Percentiles rank a stretch among this genome's conserved stretches.
Evolutionary conservation across 2,888 invertebrate species (phyloP).

Genomic region (Dione vanillae): DNA sequence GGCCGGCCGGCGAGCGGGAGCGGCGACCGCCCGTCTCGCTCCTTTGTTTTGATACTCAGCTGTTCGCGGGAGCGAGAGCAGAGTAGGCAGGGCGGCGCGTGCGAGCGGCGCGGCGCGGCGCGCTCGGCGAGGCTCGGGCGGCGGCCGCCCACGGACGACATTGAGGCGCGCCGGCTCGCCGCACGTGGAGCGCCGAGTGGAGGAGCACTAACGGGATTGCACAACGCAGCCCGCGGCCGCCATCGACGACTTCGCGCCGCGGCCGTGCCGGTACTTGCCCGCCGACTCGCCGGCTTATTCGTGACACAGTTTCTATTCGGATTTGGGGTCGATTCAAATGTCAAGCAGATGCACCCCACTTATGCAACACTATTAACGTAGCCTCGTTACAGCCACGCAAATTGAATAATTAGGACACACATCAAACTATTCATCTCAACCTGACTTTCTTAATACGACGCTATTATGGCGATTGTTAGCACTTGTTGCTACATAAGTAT

Average conservation of each 20-base stretch:
- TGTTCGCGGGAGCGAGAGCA: constrained; percentile 72
- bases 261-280: constrained; percentile 60
- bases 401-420: constrained; percentile 54
- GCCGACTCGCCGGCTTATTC: constrained; percentile 67
- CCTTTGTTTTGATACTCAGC: constrained; percentile 85
- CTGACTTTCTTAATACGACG: constrained; percentile 16
- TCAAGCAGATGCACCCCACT: constrained; percentile 82
- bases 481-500: constrained; percentile 30
- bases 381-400: constrained; percentile 60
- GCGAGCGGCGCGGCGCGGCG: constrained; percentile 52
- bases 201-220: constrained; percentile 79
- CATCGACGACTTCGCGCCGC: constrained; percentile 51
- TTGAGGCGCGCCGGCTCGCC: constrained; percentile 76
- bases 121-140: constrained; percentile 57
- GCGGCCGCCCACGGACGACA: constrained; percentile 78
- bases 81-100: constrained; percentile 61
- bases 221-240: constrained; percentile 71
- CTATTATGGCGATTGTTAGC: constrained; percentile 22
- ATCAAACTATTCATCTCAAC: constrained; percentile 10
- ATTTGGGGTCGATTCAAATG: constrained; percentile 84
- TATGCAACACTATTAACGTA: constrained; percentile 77
- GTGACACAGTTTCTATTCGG: constrained; percentile 84
- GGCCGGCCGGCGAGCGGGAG: constrained; percentile 83
- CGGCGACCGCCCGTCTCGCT: constrained; percentile 81
- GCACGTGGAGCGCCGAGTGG: constrained; percentile 70